Base-by-base conservation (phyloP, 1,140 invertebrate species). In the Scaptodrosophila lebanonensis region DNA sequence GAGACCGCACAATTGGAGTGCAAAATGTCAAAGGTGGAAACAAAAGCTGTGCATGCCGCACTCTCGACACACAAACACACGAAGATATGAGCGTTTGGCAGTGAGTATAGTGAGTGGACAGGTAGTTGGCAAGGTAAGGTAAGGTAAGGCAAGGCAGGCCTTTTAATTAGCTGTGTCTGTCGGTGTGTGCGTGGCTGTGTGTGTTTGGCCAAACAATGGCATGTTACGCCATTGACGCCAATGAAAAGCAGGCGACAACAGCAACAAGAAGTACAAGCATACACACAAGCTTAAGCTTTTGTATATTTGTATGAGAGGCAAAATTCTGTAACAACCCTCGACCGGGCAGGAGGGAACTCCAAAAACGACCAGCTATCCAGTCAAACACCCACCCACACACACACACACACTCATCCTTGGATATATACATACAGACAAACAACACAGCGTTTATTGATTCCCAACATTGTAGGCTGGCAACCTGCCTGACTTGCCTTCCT, bases 131-230 rank as follows among this genome's bases (percentile, higher is more conserved):
- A n/a, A 29, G 13, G 18, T n/a, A n/a, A n/a, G n/a, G n/a, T n/a
- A n/a, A n/a, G n/a, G n/a, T n/a, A n/a, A n/a, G n/a, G n/a, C n/a
- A n/a, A n/a, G 36, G 20, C 9, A 15, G 7, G 29, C 44, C 51
- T 59, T 76, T 76, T 72, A 77, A 77, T 76, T 72, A 76, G 67
- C 58, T 50, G 16, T 12, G 27, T 51, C 15, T 27, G 43, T 33
- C 18, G 13, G 32, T 11, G 17, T 20, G 5, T 47, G 8, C 27
- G 40, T 38, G 4, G 3, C 3, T 38, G 12, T 20, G 9, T 27
- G 40, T 51, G 38, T 61, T 27, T 48, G 44, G 16, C 38, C 38
- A 63, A 57, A 62, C 59, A 62, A 62, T 62, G 38, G 47, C 17
- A 59, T 20, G 60, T 62, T 58, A 69, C 62, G 61, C 50, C 54